These are phyloP conservation scores for Dromaius novaehollandiae DNA, from an alignment of 2,113 vertebrate species.

Conservation along the genomic window DNA sequence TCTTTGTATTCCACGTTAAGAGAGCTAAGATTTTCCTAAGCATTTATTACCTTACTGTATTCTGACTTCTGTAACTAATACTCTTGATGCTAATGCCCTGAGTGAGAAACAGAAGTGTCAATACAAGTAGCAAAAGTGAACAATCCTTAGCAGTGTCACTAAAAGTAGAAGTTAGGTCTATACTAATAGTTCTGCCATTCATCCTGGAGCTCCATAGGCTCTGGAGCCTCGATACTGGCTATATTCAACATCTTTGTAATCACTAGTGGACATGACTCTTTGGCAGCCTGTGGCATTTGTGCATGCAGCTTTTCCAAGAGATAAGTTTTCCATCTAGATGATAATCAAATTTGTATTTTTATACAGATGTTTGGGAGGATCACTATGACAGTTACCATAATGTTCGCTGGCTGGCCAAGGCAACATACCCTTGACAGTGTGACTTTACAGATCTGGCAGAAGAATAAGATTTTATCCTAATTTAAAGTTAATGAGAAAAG, in stretches of 20 bases:
- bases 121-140: conserved; percentile 23
- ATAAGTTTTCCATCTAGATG: neutral
- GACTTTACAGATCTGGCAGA: neutral
- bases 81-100: conserved; percentile 1
- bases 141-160: neutral
- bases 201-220: neutral
- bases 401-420: fast-evolving
- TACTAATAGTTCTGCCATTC: conserved; percentile 19
- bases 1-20: conserved; percentile 10
- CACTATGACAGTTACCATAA: neutral
- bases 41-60: neutral
- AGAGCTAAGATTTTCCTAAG: neutral
- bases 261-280: neutral
- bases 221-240: neutral
- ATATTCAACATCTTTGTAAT: neutral
- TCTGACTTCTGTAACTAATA: conserved; percentile 66
- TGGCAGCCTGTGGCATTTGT: neutral
- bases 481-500: neutral
- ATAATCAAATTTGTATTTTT: neutral
- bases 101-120: neutral
- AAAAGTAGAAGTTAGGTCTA: neutral
- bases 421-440: neutral
- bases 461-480: neutral
- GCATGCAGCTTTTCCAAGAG: neutral
- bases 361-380: neutral